Evolutionary conservation across 2,888 invertebrate genomes (phyloP), one percentile per base, ranked within the genome.

Genomic region (Clunio marinus): DNA sequence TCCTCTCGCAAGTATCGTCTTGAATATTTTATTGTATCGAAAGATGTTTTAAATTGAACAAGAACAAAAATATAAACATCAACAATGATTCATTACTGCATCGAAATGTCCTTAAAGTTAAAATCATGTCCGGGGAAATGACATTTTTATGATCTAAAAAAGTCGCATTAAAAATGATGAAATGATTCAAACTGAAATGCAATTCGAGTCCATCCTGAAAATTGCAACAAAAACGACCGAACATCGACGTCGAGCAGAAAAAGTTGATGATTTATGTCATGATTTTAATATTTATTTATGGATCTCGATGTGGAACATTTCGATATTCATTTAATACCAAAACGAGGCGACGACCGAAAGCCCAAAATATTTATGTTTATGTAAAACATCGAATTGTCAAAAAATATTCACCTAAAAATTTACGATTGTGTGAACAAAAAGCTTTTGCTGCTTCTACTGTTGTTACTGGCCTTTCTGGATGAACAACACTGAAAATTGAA

Each of bases 221-320:
- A 10, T 32, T 32, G 32, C 32, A 32, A 7, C 10, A 32, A 32
- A 32, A 7, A 15, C 46, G 46, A 15, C 10, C 4, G 46, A 10
- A 5, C 4, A n/a, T 7, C 10, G 46, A 15, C n/a, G 17, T 10
- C 17, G 46, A 41, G n/a, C n/a, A n/a, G 10, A 41, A 41, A 41
- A 41, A 41, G n/a, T 41, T 41, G 62, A 62, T 62, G 62, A 62
- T 62, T 62, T 62, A 62, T 62, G 62, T 62, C 62, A 62, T 22
- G 37, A 62, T 62, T 62, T 62, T 62, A 62, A 62, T 62, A 37
- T 62, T 62, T 62, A 62, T 62, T 41, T 62, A 62, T 62, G 41
- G 41, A 41, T n/a, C n/a, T 41, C n/a, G 41, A 24, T 20, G 20
- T 28, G 17, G 59, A 27, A 28, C 59, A 59, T 28, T 58, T 10